Conservation (phyloP, 1,140 invertebrate genomes). For the Drosophila burlai region DNA sequence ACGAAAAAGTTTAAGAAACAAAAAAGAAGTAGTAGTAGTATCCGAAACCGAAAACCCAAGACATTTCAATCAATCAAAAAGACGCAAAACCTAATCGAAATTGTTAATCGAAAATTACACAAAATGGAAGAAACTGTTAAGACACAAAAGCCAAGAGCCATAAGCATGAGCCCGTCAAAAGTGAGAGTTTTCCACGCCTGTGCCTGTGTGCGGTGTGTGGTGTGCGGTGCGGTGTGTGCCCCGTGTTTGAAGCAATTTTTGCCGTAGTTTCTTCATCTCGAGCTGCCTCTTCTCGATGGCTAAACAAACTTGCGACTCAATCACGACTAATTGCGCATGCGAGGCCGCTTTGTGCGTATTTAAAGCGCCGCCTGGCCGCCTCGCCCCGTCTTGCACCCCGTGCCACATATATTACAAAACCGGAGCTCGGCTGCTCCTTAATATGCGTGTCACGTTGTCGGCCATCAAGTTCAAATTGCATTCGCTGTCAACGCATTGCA, state of each 20-base stretch:
- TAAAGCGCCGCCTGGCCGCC: constrained; percentile 69
- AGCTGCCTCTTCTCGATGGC: constrained; percentile 49
- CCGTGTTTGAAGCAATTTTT: constrained; percentile 45
- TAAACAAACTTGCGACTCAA: constrained; percentile 82
- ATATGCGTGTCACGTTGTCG: constrained; percentile 83
- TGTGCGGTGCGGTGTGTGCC: constrained; percentile 17
- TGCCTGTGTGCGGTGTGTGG: constrained; percentile 30
- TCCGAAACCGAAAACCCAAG: constrained; percentile 27
- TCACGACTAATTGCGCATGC: constrained; percentile 83
- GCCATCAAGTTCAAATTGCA: constrained; percentile 85
- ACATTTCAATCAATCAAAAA: constrained; percentile 72
- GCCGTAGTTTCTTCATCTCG: constrained; percentile 51
- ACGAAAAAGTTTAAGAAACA: constrained; percentile 14
- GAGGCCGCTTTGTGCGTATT: constrained; percentile 78
- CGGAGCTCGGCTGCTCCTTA: constrained; percentile 68
- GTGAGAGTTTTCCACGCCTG: constrained; percentile 79
- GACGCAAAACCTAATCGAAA: constrained; percentile 62
- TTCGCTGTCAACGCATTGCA: constrained; percentile 82
- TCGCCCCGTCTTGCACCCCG: not conserved
- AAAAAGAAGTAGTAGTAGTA: constrained; percentile 12
- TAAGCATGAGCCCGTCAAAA: constrained; percentile 54
- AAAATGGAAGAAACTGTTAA: constrained; percentile 51
- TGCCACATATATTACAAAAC: constrained; percentile 69
- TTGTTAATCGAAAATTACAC: constrained; percentile 59
- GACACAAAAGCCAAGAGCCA: constrained; percentile 34